Evolutionary conservation across 2,888 invertebrate species (phyloP).

Genomic region (Eupithecia inturbata): DNA sequence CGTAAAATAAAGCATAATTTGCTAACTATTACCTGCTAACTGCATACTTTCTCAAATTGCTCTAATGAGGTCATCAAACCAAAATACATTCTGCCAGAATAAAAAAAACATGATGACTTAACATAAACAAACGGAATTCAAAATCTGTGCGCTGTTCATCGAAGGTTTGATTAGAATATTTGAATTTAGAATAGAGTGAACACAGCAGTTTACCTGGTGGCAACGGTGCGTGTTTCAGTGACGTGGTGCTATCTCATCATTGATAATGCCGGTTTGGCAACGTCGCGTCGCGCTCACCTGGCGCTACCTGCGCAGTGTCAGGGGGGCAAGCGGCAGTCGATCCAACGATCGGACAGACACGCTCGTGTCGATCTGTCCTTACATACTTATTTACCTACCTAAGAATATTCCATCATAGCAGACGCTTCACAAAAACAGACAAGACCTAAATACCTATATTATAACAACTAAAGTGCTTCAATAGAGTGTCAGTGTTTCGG

Average conservation of each 20-base stretch:
- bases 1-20: conserved; percentile 44
- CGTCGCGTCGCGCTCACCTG: conserved; percentile 82
- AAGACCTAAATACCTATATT: neutral
- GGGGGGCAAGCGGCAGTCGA: conserved; percentile 79
- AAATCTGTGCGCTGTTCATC: conserved; percentile 52
- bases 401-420: conserved; percentile 63
- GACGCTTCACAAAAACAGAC: conserved; percentile 50
- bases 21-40: conserved; percentile 51
- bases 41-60: conserved; percentile 52
- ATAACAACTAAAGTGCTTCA: neutral
- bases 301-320: conserved; percentile 82
- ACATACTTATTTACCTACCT: conserved; percentile 52
- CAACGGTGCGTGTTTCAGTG: conserved; percentile 68
- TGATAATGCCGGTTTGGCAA: conserved; percentile 83
- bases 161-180: conserved; percentile 51
- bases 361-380: conserved; percentile 64
- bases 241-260: conserved; percentile 78
- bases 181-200: conserved; percentile 46
- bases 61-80: conserved; percentile 54
- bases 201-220: conserved; percentile 63
- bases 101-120: conserved; percentile 12
- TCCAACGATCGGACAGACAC: conserved; percentile 71
- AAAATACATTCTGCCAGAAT: conserved; percentile 19
- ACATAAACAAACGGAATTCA: conserved; percentile 47
- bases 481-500: conserved; percentile 37